Percentiles rank a stretch among this genome's conserved stretches.
phyloP scores from a whole-genome alignment of 2,888 invertebrate species.

The Harpalus rufipes region DNA sequence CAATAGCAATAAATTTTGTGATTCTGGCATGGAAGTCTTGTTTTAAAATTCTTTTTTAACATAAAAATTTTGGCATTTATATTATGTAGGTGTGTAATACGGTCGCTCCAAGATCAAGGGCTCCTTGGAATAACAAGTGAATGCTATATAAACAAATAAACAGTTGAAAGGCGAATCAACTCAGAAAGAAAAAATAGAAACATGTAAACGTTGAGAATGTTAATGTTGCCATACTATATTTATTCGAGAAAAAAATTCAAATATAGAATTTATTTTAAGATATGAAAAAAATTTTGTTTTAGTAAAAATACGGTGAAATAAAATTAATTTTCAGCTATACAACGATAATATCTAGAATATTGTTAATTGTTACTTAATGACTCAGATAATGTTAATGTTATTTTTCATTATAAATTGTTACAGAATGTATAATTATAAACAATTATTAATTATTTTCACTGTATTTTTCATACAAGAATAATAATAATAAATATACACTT shows the following conservation, averaged over 20 bases:
- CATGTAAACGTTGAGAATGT: conserved; percentile 26
- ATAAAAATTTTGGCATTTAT: conserved; percentile 13
- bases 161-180: conserved; percentile 36
- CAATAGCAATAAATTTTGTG: background rate
- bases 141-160: conserved; percentile 33
- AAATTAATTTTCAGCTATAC: background rate
- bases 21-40: conserved; percentile 3
- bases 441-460: conserved; percentile 7
- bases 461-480: background rate
- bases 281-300: background rate
- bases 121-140: conserved; percentile 46
- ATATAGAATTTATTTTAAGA: background rate
- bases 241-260: background rate
- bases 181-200: conserved; percentile 51
- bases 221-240: conserved; percentile 26
- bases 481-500: background rate
- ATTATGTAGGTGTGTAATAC: conserved; percentile 8
- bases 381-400: background rate
- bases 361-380: conserved; percentile 17
- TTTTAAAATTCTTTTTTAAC: conserved; percentile 15
- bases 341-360: background rate
- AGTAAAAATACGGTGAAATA: background rate
- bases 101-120: conserved; percentile 58
- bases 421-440: background rate
- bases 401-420: background rate